These are phyloP conservation scores for Parazoanthus atlanticus DNA, from an alignment of 92 coral and sea anemone species.

Conservation along the genomic window DNA sequence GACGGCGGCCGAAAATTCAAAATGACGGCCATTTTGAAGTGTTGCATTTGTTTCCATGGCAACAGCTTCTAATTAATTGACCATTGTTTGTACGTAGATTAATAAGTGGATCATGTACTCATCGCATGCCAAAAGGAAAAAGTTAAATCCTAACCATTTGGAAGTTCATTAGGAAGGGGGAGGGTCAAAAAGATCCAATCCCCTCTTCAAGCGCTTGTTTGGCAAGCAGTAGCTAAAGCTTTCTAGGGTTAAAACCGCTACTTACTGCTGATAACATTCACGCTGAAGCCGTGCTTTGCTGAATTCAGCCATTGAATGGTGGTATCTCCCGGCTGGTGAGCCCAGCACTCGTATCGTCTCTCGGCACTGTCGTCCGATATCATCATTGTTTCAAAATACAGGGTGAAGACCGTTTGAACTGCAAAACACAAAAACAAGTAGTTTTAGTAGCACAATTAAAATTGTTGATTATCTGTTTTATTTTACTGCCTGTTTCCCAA, in stretches of 20 bases:
- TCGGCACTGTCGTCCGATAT: slow-evolving; percentile 37
- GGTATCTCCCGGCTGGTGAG: slow-evolving; percentile 23
- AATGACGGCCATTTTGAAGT: no score
- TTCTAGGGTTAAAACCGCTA: neutral
- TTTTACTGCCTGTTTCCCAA: neutral
- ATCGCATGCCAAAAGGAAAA: no score
- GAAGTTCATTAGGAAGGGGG: no score
- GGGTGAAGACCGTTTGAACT: slow-evolving; percentile 18
- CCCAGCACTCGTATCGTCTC: slow-evolving; percentile 40
- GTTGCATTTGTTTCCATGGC: no score
- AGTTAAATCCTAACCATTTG: no score
- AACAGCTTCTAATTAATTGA: no score
- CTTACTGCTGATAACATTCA: slow-evolving; percentile 28
- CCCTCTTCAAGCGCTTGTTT: no score
- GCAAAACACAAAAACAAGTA: neutral
- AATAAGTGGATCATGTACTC: no score
- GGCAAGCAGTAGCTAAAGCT: no score
- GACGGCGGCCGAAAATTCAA: no score
- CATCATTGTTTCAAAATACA: slow-evolving; percentile 26
- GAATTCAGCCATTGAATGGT: slow-evolving; percentile 1
- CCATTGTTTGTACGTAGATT: no score
- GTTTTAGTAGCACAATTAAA: neutral
- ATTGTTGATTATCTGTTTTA: neutral
- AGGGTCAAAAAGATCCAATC: no score
- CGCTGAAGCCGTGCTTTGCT: slow-evolving; percentile 34